Evolutionary conservation across 2,888 invertebrate genomes (phyloP).

Genomic region (Hydropsyche betteni): DNA sequence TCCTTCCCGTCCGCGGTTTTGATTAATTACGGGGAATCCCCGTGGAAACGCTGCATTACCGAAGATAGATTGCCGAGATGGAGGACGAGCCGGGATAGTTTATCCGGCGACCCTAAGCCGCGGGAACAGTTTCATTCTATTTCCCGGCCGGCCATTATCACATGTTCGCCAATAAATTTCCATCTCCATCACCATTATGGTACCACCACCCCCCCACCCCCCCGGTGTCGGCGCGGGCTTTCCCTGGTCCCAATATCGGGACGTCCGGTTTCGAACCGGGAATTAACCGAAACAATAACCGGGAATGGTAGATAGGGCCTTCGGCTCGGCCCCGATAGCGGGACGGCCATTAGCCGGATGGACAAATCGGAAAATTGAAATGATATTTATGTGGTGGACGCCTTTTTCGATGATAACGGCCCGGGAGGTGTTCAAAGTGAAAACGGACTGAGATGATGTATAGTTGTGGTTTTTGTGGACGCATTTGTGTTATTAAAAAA

Average conservation of each 20-base stretch:
- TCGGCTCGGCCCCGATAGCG: constrained; percentile 19
- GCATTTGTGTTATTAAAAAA: too few species aligned
- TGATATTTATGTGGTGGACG: constrained; percentile 26
- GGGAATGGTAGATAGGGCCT: constrained; percentile 20
- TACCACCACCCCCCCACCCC: neutral
- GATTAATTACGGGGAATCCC: constrained; percentile 30
- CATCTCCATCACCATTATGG: constrained; percentile 35
- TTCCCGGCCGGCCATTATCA: constrained; percentile 36
- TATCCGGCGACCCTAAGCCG: constrained; percentile 30
- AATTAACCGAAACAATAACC: constrained; percentile 44
- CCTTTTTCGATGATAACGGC: neutral
- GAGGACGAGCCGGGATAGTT: neutral
- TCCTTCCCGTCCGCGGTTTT: neutral
- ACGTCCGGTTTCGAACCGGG: constrained; percentile 32
- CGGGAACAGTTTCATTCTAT: constrained; percentile 38
- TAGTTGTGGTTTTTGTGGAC: too few species aligned
- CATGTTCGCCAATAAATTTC: constrained; percentile 42
- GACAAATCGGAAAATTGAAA: constrained; percentile 39
- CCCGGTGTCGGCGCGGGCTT: too few species aligned
- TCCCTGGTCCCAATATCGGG: neutral
- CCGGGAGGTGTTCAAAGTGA: too few species aligned
- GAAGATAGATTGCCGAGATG: constrained; percentile 13
- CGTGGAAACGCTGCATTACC: constrained; percentile 29
- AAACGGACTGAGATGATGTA: too few species aligned
- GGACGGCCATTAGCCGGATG: constrained; percentile 26